Evolutionary conservation across 2,113 vertebrate genomes (phyloP).

Genomic region (Malaclemys terrapin): DNA sequence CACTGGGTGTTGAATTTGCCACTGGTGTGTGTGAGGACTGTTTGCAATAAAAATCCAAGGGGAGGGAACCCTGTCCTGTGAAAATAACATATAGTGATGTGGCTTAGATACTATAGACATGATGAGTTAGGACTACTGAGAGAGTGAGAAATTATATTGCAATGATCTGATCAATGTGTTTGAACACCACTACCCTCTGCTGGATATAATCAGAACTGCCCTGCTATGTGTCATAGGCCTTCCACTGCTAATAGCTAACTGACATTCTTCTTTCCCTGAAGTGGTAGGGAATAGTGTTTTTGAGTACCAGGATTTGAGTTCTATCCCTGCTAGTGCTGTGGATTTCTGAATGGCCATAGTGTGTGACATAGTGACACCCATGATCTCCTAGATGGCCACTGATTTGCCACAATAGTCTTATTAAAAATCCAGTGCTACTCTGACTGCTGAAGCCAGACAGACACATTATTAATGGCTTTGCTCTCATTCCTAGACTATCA

Average conservation of each 20-base stretch:
- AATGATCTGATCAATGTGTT: not conserved
- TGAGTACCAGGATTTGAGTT: fast-evolving
- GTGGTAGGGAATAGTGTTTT: fast-evolving
- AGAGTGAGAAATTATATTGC: fast-evolving
- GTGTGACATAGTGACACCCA: not conserved
- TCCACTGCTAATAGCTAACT: not conserved
- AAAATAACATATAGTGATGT: not conserved
- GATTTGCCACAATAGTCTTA: not conserved
- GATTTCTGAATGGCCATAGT: not conserved
- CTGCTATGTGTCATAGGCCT: not conserved
- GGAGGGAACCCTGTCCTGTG: not conserved
- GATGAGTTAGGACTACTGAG: not conserved
- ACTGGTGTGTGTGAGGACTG: not conserved
- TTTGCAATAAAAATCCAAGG: not conserved
- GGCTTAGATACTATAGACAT: not conserved
- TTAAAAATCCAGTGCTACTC: not conserved
- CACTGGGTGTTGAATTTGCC: not conserved
- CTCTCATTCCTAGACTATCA: not conserved
- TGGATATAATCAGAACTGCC: not conserved
- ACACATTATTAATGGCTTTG: not conserved
- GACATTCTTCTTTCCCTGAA: not conserved
- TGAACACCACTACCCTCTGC: not conserved
- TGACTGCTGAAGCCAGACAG: not conserved
- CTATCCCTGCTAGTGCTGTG: not conserved
- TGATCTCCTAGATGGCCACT: not conserved